Conservation (phyloP, 2,888 invertebrate genomes). For the Proisotoma minuta region DNA sequence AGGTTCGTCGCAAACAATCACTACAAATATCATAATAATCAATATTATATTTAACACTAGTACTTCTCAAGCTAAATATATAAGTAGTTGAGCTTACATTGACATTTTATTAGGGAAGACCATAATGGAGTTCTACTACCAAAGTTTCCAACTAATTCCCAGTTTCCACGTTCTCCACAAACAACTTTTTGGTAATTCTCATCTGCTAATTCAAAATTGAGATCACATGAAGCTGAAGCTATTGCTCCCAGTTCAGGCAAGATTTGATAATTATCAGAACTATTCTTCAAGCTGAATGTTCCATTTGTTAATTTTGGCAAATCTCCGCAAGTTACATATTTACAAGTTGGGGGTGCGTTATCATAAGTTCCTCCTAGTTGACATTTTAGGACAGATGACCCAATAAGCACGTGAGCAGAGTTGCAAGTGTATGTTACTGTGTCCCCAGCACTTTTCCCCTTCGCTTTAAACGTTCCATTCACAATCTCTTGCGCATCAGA, state of each 20-base stretch:
- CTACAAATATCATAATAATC: constrained; percentile 52
- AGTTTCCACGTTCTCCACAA: constrained; percentile 26
- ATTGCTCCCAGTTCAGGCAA: constrained; percentile 71
- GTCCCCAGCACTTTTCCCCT: constrained; percentile 73
- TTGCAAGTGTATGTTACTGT: constrained; percentile 72
- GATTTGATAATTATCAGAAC: constrained; percentile 66
- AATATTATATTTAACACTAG: neutral
- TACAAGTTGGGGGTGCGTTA: constrained; percentile 64
- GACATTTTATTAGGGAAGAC: constrained; percentile 27
- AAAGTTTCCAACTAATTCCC: constrained; percentile 17
- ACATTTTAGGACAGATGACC: constrained; percentile 66
- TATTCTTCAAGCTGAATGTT: constrained; percentile 65
- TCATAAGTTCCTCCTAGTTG: constrained; percentile 67
- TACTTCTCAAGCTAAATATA: neutral
- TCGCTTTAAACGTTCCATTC: constrained; percentile 57
- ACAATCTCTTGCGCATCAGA: constrained; percentile 71
- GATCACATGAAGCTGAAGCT: constrained; percentile 72
- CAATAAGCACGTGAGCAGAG: constrained; percentile 76
- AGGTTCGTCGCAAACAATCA: constrained; percentile 80
- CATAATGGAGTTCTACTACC: constrained; percentile 13
- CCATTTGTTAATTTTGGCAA: constrained; percentile 76
- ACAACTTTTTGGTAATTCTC: constrained; percentile 23
- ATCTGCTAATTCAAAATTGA: constrained; percentile 69
- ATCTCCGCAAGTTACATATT: constrained; percentile 80
- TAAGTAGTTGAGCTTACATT: constrained; percentile 22